A percentile compares a stretch with the other conserved stretches of the same genome.
Conservation (phyloP, 2,113 vertebrate genomes). For the Engraulis encrasicolus region DNA sequence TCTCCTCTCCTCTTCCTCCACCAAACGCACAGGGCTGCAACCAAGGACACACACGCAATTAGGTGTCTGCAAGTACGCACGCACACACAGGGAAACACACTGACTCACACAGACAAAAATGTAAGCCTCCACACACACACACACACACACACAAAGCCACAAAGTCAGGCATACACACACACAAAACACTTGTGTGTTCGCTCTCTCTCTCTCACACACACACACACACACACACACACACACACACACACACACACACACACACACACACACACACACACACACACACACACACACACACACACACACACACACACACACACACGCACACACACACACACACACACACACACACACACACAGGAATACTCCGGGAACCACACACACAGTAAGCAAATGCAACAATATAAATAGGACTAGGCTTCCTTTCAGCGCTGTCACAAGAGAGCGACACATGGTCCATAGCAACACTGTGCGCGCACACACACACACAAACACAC, state of each 20-base stretch:
- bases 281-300: conserved; percentile 19
- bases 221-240: conserved; percentile 24
- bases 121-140: conserved; percentile 8
- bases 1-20: conserved; percentile 19
- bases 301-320: conserved; percentile 28
- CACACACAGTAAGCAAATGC: neutral
- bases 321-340: neutral
- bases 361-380: too few species aligned
- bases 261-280: neutral
- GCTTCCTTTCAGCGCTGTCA: conserved; percentile 5
- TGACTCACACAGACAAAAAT: conserved; percentile 17
- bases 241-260: conserved; percentile 24
- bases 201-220: too few species aligned
- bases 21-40: conserved; percentile 37
- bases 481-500: conserved; percentile 10
- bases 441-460: neutral
- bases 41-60: conserved; percentile 41
- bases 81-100: neutral
- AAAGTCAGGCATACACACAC: neutral
- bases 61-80: neutral
- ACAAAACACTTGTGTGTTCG: neutral
- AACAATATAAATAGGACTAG: conserved; percentile 1
- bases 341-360: conserved; percentile 13
- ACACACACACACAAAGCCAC: neutral
- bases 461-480: neutral